Percentiles rank a stretch among this genome's conserved stretches.
phyloP scores from a whole-genome alignment of 2,888 invertebrate species.

The Scaptomyza flava region DNA sequence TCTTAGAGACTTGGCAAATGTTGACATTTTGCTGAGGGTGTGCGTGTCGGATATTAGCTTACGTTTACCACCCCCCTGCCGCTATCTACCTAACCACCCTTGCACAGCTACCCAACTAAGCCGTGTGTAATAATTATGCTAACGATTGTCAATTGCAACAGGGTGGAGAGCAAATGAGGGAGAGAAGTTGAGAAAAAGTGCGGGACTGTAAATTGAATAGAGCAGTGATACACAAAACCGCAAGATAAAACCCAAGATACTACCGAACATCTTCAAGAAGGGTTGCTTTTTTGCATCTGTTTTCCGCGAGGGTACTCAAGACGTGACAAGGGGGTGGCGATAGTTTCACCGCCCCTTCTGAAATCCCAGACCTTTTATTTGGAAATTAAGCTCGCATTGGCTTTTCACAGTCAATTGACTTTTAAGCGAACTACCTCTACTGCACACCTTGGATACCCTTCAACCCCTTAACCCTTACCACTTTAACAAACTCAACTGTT shows the following conservation, averaged over 20 bases:
- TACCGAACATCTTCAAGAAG: conserved; percentile 24
- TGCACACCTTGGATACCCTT: background rate
- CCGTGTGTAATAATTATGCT: conserved; percentile 79
- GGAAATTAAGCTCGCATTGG: conserved; percentile 75
- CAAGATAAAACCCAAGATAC: conserved; percentile 59
- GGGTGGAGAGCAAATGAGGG: conserved; percentile 1
- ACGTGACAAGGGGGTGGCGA: conserved; percentile 39
- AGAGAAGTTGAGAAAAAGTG: background rate
- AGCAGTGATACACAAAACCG: conserved; percentile 57
- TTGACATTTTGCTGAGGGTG: conserved; percentile 45
- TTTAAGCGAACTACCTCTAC: conserved; percentile 31
- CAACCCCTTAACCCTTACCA: conserved; percentile 4
- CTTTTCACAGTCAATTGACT: conserved; percentile 79
- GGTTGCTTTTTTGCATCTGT: conserved; percentile 34
- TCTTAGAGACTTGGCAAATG: conserved; percentile 25
- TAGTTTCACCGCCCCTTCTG: conserved; percentile 57
- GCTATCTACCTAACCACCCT: background rate
- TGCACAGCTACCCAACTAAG: conserved; percentile 42
- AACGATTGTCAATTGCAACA: conserved; percentile 75
- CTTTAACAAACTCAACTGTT: conserved; percentile 28
- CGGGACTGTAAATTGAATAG: conserved; percentile 66
- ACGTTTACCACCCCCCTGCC: conserved; percentile 15
- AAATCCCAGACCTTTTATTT: conserved; percentile 73
- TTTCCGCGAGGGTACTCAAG: conserved; percentile 27
- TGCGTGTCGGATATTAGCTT: conserved; percentile 60